Base-by-base conservation (phyloP, 2,113 vertebrate genomes). In the Thryonomys swinderianus region DNA sequence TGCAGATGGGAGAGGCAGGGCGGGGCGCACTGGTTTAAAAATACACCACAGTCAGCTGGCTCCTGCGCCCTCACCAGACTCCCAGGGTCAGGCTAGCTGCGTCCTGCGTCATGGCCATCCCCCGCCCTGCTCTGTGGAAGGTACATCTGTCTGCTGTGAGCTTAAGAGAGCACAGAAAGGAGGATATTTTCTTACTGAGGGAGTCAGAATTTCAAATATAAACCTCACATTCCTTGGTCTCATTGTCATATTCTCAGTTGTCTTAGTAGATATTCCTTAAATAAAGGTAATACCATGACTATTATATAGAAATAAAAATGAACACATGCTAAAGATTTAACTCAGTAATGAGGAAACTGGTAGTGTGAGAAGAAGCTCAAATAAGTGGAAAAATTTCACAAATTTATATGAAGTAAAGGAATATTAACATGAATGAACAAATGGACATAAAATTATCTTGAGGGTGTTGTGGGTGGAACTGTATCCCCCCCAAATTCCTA, bases 1-100 rank as follows among this genome's bases (percentile, higher is more conserved):
- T 21, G 86, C 90, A 73, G 69, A 71, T 45, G 64, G 66, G 81
- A 95, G 78, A 59, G 85, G 82, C 91, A 78, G 74, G 78, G 59
- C 0, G 34, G 64, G 45, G 81, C 80, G 81, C 79, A 13, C 7
- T 34, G 74, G 53, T 66, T 94, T 91, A 95, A 88, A 97, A 91
- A 84, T 94, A 90, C 17, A 9, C 64, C n/a, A 16, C n/a, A 48
- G 57, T 92, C 82, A 90, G 73, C 82, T 42, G 85, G 57, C 55
- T 32, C 55, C n/a, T 5, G 76, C 4, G 27, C 37, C 51, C 42
- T 55, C 42, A 51, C 57, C 66, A 37, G 42, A 71, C 57, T 48
- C 73, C 45, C 40, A 27, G 40, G 69, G 45, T 91, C 86, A 57
- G 7, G 53, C 84, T 73, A 37, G n/a, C 81, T 55, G 17, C 59